Percentiles rank a stretch among this genome's conserved stretches.
Evolutionary conservation across 2,888 invertebrate genomes (phyloP).

Genomic region (Sphaerophoria rueppellii): DNA sequence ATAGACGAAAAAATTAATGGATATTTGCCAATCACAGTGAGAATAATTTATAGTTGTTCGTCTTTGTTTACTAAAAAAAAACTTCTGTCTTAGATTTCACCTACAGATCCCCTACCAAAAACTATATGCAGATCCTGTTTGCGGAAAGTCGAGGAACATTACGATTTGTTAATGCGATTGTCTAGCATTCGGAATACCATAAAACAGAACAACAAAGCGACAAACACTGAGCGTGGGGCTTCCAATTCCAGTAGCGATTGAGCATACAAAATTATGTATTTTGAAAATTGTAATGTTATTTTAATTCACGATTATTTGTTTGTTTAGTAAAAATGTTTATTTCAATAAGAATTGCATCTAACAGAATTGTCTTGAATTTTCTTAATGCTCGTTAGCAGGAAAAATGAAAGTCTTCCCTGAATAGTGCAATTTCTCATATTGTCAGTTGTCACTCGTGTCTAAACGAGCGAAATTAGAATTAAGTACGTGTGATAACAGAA

Average conservation of each 20-base stretch:
- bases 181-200: constrained; percentile 75
- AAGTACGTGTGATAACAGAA: no score
- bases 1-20: constrained; percentile 91
- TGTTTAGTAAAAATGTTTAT: background rate
- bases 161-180: constrained; percentile 79
- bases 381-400: no score
- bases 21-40: constrained; percentile 91
- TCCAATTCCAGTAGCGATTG: background rate
- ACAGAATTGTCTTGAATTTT: no score
- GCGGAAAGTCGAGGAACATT: constrained; percentile 85
- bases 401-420: no score
- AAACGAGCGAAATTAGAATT: no score
- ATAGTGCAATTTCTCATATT: no score
- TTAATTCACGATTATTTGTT: background rate
- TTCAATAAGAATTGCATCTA: background rate
- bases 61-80: constrained; percentile 7
- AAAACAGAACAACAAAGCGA: constrained; percentile 22
- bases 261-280: background rate
- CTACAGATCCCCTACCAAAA: constrained; percentile 87
- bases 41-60: constrained; percentile 74
- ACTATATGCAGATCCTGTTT: constrained; percentile 86
- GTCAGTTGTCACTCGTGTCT: no score
- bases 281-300: background rate
- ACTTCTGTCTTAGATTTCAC: constrained; percentile 83
- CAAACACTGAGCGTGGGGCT: constrained; percentile 5